Evolutionary conservation across 2,888 invertebrate genomes (phyloP).

Genomic region (Caenorhabditis imperialis): DNA sequence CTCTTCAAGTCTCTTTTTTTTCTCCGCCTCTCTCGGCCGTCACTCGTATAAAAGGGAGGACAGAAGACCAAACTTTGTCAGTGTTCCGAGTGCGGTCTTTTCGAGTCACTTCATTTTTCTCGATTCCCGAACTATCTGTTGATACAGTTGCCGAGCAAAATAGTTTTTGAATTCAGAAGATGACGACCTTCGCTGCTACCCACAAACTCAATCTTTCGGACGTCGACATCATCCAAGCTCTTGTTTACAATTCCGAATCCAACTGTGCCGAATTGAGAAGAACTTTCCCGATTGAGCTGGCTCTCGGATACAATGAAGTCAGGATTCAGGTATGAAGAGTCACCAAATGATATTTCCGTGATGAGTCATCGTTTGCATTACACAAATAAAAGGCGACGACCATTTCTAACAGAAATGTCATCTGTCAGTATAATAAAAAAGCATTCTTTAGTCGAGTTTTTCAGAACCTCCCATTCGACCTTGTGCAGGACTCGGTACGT

Average conservation of each 20-base stretch:
- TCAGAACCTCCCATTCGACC: constrained; percentile 61
- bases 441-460: constrained; percentile 13
- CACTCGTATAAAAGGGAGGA: constrained; percentile 38
- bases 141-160: too few relatives aligned
- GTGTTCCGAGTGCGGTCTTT: not conserved
- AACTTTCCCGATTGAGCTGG: constrained; percentile 34
- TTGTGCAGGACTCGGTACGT: constrained; percentile 68
- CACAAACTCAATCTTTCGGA: constrained; percentile 41
- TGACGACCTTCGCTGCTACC: constrained; percentile 19
- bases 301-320: constrained; percentile 40
- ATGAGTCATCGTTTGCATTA: too few relatives aligned
- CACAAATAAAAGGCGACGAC: too few relatives aligned
- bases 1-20: constrained; percentile 1
- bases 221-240: constrained; percentile 35
- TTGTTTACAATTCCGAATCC: constrained; percentile 42
- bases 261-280: constrained; percentile 44
- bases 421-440: not conserved
- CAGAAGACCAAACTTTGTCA: constrained; percentile 38
- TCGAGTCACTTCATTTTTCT: constrained; percentile 28
- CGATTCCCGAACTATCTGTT: too few relatives aligned
- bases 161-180: not conserved
- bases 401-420: too few relatives aligned
- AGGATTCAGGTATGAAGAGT: constrained; percentile 21
- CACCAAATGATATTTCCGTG: too few relatives aligned
- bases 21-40: constrained; percentile 18